Evolutionary conservation across 2,797 vertebrate genomes (phyloP), one percentile per base, ranked within the genome.

Genomic region (Pelochelys cantorii): DNA sequence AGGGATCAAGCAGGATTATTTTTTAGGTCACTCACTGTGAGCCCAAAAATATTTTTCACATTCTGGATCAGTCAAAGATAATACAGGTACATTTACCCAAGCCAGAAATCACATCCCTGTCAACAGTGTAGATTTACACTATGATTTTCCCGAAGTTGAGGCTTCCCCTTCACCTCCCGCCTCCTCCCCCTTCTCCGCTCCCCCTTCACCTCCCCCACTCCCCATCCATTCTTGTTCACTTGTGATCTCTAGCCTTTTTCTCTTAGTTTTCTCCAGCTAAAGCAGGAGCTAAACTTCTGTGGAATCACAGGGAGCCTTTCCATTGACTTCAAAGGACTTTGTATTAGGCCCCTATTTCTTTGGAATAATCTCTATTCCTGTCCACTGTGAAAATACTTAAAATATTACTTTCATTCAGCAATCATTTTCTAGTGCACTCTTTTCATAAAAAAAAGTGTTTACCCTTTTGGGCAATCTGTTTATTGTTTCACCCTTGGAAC

Each of bases 401-500:
- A 89, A 56, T 86, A 93, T 52, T 85, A 37, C n/a, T 93, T 94
- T 95, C 22, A 85, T 54, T 83, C 86, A 88, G 23, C 89, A 34
- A 88, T 31, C 52, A 74, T 91, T 93, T 93, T 90, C 34, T 62
- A 60, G 48, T n/a, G 81, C 56, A 55, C 52, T 89, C 25, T 93
- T 91, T 92, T 92, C 0, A 88, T 90, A 91, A 53, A 77, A 53
- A 77, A 42, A 93, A 10, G 3, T 83, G 7, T 87, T 96, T 96
- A 85, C 37, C 11, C 53, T 91, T 93, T 87, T 75, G 78, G 83
- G 59, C 74, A 91, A 88, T 82, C 55, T 71, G 5, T 4, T 84
- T 86, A n/a, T 84, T 86, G 86, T 75, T 93, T 96, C 95, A 96
- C 84, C 84, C 91, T 96, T 97, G 97, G 94, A 97, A 89, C 52